Base-by-base conservation (phyloP, 2,888 invertebrate species). In the Lingula anatina region DNA sequence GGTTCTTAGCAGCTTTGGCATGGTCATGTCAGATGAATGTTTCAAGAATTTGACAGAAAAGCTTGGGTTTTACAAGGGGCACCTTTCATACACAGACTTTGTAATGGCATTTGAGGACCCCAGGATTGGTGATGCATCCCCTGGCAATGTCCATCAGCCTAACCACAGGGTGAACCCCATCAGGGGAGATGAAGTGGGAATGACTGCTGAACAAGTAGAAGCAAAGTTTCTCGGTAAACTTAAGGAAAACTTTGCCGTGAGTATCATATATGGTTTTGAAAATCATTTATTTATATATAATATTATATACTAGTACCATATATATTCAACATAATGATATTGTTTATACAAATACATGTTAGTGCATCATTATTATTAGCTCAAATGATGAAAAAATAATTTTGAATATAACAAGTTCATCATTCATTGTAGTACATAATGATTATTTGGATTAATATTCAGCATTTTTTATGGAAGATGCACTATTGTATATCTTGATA, bases 181-280 rank as follows among this genome's bases (percentile, higher is more conserved):
- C 27, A 58, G 72, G 3, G 75, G 73, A n/a, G 71, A 71, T 45
- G 64, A 73, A 47, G 60, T 55, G 47, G 65, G 67, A 12, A 66
- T 73, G 65, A 66, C 62, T 21, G 68, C 69, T 9, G 60, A 61
- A 4, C 62, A 70, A 48, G 68, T 67, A 7, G 71, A 71, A 49
- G 46, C 43, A 23, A 69, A 64, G 46, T 55, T 74, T 20, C 50
- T 59, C 5, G 60, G 57, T 45, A 74, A 74, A 56, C 60, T 74
- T 2, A 53, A 70, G 21, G 71, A 71, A 51, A 73, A 73, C 56
- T 74, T 73, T 62, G 61, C 65, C 40, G 73, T 73, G 54, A 64
- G 65, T 63, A 5, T 20, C 23, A 15, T 38, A 20, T 2, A 46
- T 25, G n/a, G 9, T 12, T 20, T 24, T 43, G 43, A 12, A 7